Evolutionary conservation across 2,797 vertebrate species (phyloP), one percentile per base, ranked within the genome.

Genomic region (Momotus momota): DNA sequence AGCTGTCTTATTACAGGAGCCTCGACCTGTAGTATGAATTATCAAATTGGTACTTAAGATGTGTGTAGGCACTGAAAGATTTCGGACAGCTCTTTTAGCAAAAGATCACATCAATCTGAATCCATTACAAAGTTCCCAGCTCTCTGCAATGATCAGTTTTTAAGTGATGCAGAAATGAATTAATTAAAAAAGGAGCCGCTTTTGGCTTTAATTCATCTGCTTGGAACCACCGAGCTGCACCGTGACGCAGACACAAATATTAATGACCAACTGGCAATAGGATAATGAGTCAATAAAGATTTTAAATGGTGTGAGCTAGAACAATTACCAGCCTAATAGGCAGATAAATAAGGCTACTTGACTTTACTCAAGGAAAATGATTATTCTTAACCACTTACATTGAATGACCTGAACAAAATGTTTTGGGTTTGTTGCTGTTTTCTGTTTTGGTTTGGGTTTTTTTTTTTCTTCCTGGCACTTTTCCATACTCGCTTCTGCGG

Each of bases 291-390:
- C 88, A 94, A 95, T 94, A 82, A 95, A 84, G 77, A 77, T 69
- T 88, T 95, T 80, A 95, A 94, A 96, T 80, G 71, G 74, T 92
- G 65, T 58, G 78, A 95, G 95, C 90, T 69, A 60, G 77, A 86
- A 95, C 94, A 93, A 96, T 95, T 95, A 94, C 71, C 64, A 71
- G 57, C 71, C 88, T 95, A 95, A 94, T 25, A 84, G 88, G 86
- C 67, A 95, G 90, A 96, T 78, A 97, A 97, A 97, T 95, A 95
- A 84, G 78, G 77, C 77, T 93, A 48, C 74, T 95, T 90, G 78
- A 96, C 93, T 95, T 86, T 65, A 94, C 60, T 41, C 55, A 84
- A 86, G 64, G 45, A 92, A 96, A 82, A 86, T 77, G 0, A 94
- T 80, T 75, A 67, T 78, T 95, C 62, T 82, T 77, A 87, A 77